These are phyloP conservation scores for Pteropus alecto DNA, from an alignment of 2,113 vertebrate genomes.

Conservation along the genomic window DNA sequence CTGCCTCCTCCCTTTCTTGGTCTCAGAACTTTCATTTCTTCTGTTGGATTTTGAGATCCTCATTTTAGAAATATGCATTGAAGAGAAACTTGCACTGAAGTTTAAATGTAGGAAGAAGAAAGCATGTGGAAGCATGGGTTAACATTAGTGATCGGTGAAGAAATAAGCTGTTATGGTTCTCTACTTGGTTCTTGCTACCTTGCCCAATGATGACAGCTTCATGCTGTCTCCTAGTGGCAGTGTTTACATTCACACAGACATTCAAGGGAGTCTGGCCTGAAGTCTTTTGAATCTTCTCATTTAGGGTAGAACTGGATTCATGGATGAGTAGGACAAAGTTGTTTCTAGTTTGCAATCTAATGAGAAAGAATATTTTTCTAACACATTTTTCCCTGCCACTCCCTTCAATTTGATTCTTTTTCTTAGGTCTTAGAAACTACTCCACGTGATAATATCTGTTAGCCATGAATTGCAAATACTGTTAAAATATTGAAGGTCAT, in stretches of 20 bases:
- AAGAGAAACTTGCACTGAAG: not conserved
- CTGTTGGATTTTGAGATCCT: not conserved
- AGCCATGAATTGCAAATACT: not conserved
- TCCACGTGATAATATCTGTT: not conserved
- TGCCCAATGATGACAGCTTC: not conserved
- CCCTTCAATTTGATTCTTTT: not conserved
- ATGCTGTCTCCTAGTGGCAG: not conserved
- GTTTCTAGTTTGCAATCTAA: not conserved
- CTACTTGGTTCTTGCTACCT: not conserved
- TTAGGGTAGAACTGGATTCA: not conserved
- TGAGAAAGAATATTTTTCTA: not conserved
- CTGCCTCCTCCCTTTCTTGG: not conserved
- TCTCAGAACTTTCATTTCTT: not conserved
- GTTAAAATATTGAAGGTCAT: not conserved
- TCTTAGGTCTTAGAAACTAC: not conserved
- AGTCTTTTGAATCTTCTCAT: not conserved
- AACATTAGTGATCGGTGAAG: not conserved
- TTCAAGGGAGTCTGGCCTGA: not conserved
- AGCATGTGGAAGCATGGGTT: not conserved
- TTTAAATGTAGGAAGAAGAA: not conserved
- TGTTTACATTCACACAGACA: not conserved
- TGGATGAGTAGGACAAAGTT: not conserved
- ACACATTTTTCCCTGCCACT: not conserved
- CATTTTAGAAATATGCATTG: not conserved
- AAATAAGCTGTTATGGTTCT: not conserved